phyloP scores from a whole-genome alignment of 2,888 invertebrate genomes.

The Cheiracanthium punctorium region DNA sequence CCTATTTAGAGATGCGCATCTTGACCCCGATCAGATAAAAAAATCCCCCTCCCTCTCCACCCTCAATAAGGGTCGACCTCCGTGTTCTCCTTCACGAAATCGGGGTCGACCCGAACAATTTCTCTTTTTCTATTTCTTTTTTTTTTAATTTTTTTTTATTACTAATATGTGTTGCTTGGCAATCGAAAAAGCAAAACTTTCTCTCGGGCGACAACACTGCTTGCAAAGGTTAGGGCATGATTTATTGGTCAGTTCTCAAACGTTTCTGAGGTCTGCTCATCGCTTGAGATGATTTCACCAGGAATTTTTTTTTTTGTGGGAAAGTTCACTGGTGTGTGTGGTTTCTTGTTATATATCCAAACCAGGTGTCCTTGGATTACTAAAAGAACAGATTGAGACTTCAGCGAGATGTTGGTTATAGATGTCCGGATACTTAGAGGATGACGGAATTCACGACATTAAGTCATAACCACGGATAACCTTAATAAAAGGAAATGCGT shows the following conservation, averaged over 20 bases:
- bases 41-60: not conserved
- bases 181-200: not conserved
- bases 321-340: not conserved
- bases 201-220: not conserved
- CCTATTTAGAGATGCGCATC: not conserved
- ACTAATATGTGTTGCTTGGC: not conserved
- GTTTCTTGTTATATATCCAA: not conserved
- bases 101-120: not conserved
- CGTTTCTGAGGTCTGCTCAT: not conserved
- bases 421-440: not conserved
- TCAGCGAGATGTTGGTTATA: not conserved
- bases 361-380: not conserved
- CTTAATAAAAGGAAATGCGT: no score
- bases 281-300: not conserved
- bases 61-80: not conserved
- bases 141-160: no score
- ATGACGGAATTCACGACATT: not conserved
- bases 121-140: no score
- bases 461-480: no score
- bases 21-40: not conserved
- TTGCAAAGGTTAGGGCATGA: not conserved
- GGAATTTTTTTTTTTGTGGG: not conserved
- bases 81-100: not conserved
- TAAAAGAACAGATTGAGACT: not conserved
- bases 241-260: not conserved